Evolutionary conservation across 2,797 vertebrate genomes (phyloP), one percentile per base, ranked within the genome.

Genomic region (Sphenopsis melanotis): DNA sequence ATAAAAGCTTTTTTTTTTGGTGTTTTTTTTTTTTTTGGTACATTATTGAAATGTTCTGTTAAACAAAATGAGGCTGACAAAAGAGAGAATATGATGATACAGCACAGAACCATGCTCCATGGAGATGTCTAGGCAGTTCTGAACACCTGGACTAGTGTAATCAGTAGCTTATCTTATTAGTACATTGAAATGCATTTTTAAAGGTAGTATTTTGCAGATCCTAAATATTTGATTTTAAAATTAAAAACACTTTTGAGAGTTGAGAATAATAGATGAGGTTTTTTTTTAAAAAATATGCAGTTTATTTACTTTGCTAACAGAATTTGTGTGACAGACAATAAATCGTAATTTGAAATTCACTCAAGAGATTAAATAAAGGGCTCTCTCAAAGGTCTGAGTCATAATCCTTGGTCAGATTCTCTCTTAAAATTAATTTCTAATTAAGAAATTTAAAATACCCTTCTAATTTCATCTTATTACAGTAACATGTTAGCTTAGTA

Each of bases 161-260:
- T 95, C 89, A 65, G 84, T 88, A 81, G 24, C 42, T 95, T 83
- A 87, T 60, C 71, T 90, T 89, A 85, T 92, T 92, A 89, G 90
- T 59, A 89, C 23, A 72, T 55, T 85, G 39, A 92, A 92, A 93
- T 49, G 12, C 55, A 81, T 65, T 85, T 94, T 93, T 89, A 81
- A 92, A 94, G 55, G 52, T 37, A 53, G 37, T 63, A 55, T 84
- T 90, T 86, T 90, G 72, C 30, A 63, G 74, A 60, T 92, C 34
- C 46, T 65, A 56, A 92, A 90, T 94, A 93, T 94, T 93, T 86
- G 68, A 90, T 94, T 93, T 95, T 87, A 65, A 78, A 94, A 88
- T 93, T 83, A 76, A 95, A 90, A 82, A 83, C 69, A 21, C 76
- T 22, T 64, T 50, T 53, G 80, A 87, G 66, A 77, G 19, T 79